Conservation (phyloP, 1,140 invertebrate species). For the Drepana arcuata region DNA sequence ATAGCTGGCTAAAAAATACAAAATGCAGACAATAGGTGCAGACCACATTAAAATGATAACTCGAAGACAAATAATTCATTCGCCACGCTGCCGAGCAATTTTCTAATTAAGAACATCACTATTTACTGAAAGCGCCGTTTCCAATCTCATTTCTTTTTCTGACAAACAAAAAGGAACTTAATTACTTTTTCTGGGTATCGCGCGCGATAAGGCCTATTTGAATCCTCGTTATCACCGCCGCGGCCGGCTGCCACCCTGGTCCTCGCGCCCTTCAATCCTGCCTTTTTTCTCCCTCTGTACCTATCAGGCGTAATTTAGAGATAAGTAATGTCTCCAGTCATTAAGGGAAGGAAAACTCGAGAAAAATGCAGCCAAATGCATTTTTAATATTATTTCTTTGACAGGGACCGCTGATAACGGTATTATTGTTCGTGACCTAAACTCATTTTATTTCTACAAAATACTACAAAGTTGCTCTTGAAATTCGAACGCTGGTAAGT, state of each 20-base stretch:
- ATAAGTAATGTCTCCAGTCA: conserved; percentile 61
- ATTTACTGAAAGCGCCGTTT: conserved; percentile 36
- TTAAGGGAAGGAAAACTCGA: conserved; percentile 38
- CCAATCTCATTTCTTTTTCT: conserved; percentile 50
- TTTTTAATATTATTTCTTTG: conserved; percentile 34
- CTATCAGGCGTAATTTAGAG: conserved; percentile 58
- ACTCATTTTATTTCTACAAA: no score
- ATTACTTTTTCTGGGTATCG: conserved; percentile 59
- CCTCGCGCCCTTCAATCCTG: conserved; percentile 45
- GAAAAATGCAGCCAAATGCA: conserved; percentile 49
- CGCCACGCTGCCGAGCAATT: conserved; percentile 21
- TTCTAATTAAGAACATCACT: conserved; percentile 45
- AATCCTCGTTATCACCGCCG: conserved; percentile 48
- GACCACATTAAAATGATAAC: no score
- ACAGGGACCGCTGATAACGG: no score
- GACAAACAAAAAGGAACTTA: conserved; percentile 45
- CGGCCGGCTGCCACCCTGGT: conserved; percentile 25
- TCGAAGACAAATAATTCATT: conserved; percentile 24
- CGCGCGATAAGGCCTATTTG: conserved; percentile 59
- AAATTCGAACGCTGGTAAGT: no score
- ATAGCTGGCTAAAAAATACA: no score
- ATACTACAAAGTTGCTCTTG: no score
- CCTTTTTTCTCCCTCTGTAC: conserved; percentile 35
- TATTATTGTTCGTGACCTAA: no score
- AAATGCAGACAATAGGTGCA: no score